Evolutionary conservation across 2,797 vertebrate species (phyloP), one percentile per base, ranked within the genome.

Genomic region (Pangasius larnaudii): DNA sequence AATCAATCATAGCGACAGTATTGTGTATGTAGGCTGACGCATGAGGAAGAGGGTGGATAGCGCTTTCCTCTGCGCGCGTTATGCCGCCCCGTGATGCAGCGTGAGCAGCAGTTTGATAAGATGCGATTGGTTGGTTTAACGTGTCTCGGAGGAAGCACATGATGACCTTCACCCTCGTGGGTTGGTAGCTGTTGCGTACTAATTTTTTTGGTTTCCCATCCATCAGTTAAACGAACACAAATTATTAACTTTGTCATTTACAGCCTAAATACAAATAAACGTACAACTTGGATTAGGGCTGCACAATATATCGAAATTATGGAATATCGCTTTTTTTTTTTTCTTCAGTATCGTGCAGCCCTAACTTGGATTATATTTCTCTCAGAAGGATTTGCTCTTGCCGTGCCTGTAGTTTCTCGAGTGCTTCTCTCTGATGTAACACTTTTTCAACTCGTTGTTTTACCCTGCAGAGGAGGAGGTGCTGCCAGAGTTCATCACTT

Each of bases 401-500:
- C 53, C 6, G 9, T 74, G 69, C 19, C 10, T 77, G 39, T 56
- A 27, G 10, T 51, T 72, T 85, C 42, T 74, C 14, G 7, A 49
- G 33, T 14, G 11, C 19, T 74, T n/a, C 24, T 33, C 77, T 75
- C 46, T 75, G 69, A 86, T 77, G 80, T 81, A 84, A 51, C 56
- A 87, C 4, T 53, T 61, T 85, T 61, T 30, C 33, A 58, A 53
- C 42, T 59, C 18, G 16, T 78, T 18, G 51, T 61, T 86, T 46
- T 33, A 36, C 36, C 58, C 71, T 53, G 82, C 91, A 95, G 95
- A 95, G 89, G 93, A 88, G 88, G 96, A 97, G 65, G 92, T 95
- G 90, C 94, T 93, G 86, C 97, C 97, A 63, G 97, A 98, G 93
- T 98, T 96, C 93, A 97, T 99, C 93, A 99, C 98, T 86, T 99